These are phyloP conservation scores for Amphiprion ocellaris DNA, from an alignment of 2,113 vertebrate species.

Conservation along the genomic window DNA sequence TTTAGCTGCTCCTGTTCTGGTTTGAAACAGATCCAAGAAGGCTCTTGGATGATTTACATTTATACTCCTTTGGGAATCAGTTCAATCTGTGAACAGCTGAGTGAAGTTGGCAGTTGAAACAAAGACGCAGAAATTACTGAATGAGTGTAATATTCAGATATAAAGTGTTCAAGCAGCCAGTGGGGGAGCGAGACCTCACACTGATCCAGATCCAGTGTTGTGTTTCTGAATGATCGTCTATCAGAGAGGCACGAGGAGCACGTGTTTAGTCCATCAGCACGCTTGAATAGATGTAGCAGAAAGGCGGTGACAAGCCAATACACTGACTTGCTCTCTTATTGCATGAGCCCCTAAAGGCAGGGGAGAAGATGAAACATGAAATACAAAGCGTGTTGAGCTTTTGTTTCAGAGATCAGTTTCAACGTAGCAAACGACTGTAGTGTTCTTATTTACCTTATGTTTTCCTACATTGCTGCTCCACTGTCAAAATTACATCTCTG, in stretches of 20 bases:
- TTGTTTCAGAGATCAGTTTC: constrained; percentile 28
- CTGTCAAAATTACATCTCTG: constrained; percentile 1
- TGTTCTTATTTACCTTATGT: neutral
- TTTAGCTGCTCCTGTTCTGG: neutral
- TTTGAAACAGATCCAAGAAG: neutral
- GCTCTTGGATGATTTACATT: neutral
- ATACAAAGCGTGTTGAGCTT: constrained; percentile 24
- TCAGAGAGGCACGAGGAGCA: constrained; percentile 24
- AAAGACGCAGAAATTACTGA: constrained; percentile 17
- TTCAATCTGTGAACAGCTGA: constrained; percentile 15
- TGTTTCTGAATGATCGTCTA: constrained; percentile 63
- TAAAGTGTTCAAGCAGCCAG: constrained; percentile 29
- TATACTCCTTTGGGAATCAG: constrained; percentile 8
- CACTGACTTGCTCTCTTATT: constrained; percentile 44
- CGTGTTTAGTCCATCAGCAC: constrained; percentile 31
- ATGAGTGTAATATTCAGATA: constrained; percentile 45
- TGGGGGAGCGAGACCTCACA: constrained; percentile 31
- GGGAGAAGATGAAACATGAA: constrained; percentile 32
- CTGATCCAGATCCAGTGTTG: constrained; percentile 18
- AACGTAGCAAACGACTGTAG: neutral
- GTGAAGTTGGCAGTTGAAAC: constrained; percentile 24
- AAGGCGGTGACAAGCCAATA: constrained; percentile 27
- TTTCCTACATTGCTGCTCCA: neutral
- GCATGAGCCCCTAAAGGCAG: constrained; percentile 26
- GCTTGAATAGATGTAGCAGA: constrained; percentile 42